Evolutionary conservation across 2,113 vertebrate genomes (phyloP), one percentile per base, ranked within the genome.

Genomic region (Corvus moneduloides): DNA sequence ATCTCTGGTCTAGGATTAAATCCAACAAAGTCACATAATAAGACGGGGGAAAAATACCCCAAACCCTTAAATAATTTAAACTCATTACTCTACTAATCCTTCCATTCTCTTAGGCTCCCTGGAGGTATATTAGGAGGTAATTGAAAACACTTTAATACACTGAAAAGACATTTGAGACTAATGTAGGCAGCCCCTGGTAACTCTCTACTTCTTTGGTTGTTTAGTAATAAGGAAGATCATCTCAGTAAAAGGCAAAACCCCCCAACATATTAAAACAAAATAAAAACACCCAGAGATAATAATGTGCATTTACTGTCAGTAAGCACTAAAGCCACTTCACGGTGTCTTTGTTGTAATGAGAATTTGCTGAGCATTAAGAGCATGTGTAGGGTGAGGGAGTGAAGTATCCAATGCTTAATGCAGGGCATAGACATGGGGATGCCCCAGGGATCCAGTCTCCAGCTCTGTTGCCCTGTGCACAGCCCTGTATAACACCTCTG

Each of bases 31-130:
- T 80, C 83, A 86, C 48, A 89, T 89, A 97, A 87, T 78, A 94
- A 80, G 82, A 30, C 4, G 18, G 13, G 6, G 3, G 4, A 2
- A 8, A 7, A 14, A 43, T 33, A 3, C 0, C 37, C 16, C 37
- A 81, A 91, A 72, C 48, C 33, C 35, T 94, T 96, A 94, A 97
- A 97, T 97, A 97, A 98, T 98, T 98, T 97, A 97, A 98, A 97
- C 90, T 97, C 96, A 97, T 98, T 98, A 98, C 97, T 97, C 92
- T 88, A 87, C 96, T 98, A 98, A 98, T 98, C 97, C 95, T 97
- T 95, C 63, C 5, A 72, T 97, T 97, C 92, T 97, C 86, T 74
- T 73, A 89, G 76, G 89, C 76, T 98, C 97, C 98, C 98, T 88
- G 87, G 98, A 98, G 97, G 93, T 98, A 61, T 96, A 97, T 97